Conservation (phyloP, 2,797 vertebrate genomes). For the Nannoperca obscura region DNA sequence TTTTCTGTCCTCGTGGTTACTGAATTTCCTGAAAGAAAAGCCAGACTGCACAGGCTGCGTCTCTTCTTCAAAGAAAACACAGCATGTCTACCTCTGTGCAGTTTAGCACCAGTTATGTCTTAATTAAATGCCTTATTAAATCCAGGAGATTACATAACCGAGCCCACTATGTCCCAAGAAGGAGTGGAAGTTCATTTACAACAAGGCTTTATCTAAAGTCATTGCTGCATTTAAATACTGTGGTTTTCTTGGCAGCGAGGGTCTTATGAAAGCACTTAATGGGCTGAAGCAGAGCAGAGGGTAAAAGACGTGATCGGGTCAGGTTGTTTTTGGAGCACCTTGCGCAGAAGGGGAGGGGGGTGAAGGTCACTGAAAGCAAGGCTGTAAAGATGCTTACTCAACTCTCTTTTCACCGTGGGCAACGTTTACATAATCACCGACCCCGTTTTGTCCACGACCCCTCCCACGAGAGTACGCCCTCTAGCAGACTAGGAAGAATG, state of each 20-base stretch:
- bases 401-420: conserved; percentile 13
- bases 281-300: background rate
- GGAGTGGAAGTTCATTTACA: conserved; percentile 59
- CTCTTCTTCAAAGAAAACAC: conserved; percentile 29
- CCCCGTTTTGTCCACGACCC: conserved; percentile 1
- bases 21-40: conserved; percentile 9
- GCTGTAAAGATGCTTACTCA: conserved; percentile 34
- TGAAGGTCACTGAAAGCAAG: conserved; percentile 40
- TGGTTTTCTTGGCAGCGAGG: conserved; percentile 8
- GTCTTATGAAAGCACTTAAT: conserved; percentile 54
- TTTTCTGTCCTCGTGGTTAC: background rate
- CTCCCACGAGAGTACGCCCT: conserved; percentile 21
- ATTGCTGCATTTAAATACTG: conserved; percentile 25
- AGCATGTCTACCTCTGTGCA: conserved; percentile 37
- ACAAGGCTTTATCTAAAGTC: conserved; percentile 39
- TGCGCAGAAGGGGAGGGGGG: background rate
- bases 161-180: conserved; percentile 51
- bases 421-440: conserved; percentile 57
- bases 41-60: background rate
- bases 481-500: conserved; percentile 54
- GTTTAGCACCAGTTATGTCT: conserved; percentile 37
- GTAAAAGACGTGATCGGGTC: background rate
- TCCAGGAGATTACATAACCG: conserved; percentile 69
- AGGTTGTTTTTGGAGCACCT: background rate
- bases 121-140: conserved; percentile 70